Conservation (phyloP, 1,140 invertebrate species). For the Papilio polytes region DNA sequence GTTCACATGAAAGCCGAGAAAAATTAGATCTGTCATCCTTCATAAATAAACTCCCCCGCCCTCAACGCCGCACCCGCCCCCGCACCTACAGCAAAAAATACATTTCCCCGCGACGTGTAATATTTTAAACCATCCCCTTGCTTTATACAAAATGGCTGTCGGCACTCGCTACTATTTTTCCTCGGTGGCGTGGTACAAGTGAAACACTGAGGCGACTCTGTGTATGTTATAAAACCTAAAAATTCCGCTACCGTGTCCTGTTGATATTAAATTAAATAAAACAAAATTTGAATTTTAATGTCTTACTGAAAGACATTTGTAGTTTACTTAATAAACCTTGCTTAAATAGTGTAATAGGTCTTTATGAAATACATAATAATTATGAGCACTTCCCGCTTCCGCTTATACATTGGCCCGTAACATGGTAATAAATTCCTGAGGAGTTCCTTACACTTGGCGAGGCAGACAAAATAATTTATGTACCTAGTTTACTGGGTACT, state of each 20-base stretch:
- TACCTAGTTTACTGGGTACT: constrained; percentile 80
- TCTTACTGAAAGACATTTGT: no score
- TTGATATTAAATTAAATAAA: not conserved
- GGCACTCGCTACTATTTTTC: constrained; percentile 78
- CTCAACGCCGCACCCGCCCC: constrained; percentile 29
- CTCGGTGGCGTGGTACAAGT: constrained; percentile 52
- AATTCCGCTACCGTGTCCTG: not conserved
- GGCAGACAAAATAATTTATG: constrained; percentile 83
- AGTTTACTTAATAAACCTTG: no score
- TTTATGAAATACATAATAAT: no score
- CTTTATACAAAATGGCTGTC: constrained; percentile 78
- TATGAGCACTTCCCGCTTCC: constrained; percentile 38
- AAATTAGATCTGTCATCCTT: constrained; percentile 65
- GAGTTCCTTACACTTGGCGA: constrained; percentile 79
- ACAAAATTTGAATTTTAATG: not conserved
- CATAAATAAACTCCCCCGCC: constrained; percentile 58
- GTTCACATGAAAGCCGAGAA: constrained; percentile 42
- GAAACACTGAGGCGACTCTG: not conserved
- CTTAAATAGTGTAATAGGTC: no score
- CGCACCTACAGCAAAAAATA: constrained; percentile 63
- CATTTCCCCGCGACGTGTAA: constrained; percentile 70
- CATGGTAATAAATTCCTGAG: constrained; percentile 76
- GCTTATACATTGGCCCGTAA: constrained; percentile 46
- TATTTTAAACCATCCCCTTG: constrained; percentile 78
- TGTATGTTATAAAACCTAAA: no score